Evolutionary conservation across 2,113 vertebrate species (phyloP).

Genomic region (Platysteira castanea): DNA sequence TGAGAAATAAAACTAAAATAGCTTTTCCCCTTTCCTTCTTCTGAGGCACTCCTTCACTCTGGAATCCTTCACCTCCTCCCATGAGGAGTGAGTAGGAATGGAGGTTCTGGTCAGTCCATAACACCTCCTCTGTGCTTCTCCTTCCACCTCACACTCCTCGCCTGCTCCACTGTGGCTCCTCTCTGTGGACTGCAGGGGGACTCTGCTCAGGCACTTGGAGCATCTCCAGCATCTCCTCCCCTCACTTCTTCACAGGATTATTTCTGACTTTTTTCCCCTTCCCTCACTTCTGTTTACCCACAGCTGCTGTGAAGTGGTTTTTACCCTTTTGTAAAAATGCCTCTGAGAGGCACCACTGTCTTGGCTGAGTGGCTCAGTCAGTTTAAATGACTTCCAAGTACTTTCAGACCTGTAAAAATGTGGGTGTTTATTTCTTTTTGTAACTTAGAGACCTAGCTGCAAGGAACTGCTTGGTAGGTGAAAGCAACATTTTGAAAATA

Average conservation of each 20-base stretch:
- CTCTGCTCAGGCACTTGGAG: background rate
- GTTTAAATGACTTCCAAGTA: background rate
- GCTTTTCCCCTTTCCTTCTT: background rate
- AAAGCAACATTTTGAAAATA: slow-evolving; percentile 91
- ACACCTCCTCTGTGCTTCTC: background rate
- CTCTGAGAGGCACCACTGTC: accelerated
- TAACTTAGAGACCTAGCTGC: slow-evolving; percentile 90
- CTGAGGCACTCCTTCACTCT: background rate
- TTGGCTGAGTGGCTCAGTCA: background rate
- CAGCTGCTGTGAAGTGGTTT: background rate
- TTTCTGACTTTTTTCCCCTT: background rate
- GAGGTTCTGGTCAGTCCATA: background rate
- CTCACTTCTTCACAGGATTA: background rate
- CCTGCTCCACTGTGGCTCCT: background rate
- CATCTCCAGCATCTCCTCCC: background rate
- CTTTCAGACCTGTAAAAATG: slow-evolving; percentile 36
- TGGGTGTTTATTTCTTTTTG: slow-evolving; percentile 30
- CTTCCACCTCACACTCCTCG: background rate
- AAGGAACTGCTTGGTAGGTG: slow-evolving; percentile 93
- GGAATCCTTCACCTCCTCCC: background rate
- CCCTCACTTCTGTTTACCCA: background rate
- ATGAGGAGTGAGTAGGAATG: background rate
- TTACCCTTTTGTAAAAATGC: background rate
- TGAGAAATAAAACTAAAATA: background rate
- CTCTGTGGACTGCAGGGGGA: background rate